Base-by-base conservation (phyloP, 2,797 vertebrate genomes). In the Microcaecilia unicolor region DNA sequence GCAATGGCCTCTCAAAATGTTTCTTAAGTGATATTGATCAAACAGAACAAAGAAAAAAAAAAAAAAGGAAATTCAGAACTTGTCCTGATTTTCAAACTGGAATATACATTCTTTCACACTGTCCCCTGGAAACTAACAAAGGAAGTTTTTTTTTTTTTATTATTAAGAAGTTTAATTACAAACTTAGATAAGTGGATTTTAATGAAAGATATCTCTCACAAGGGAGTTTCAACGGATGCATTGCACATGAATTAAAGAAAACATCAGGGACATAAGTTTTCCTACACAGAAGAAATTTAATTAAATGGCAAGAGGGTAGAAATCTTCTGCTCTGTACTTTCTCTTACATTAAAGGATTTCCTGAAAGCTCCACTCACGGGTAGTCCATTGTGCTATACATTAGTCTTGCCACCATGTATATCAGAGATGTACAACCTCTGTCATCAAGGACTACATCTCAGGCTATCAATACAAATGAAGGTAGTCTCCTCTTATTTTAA, bases 111-210 rank as follows among this genome's bases (percentile, higher is more conserved):
- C 8, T 53, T 37, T 61, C 64, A n/a, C 51, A 51, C n/a, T 32
- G 1, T 28, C 45, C 29, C 28, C 48, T 65, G 61, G 58, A 63
- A 71, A 64, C 10, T 5, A 64, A 67, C 52, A 64, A 58, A 60
- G 56, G 49, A 74, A 63, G 59, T 61, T 76, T 70, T n/a, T n/a
- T n/a, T n/a, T n/a, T n/a, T n/a, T n/a, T n/a, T n/a, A 70, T 65
- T 76, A 68, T 79, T 74, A 64, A 65, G 61, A 78, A 72, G 56
- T 75, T 80, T 78, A 81, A 82, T 76, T 73, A 72, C 61, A 76
- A 76, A 76, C 59, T 64, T 68, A 68, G 51, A 51, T 82, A 80
- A 76, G 66, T 73, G 64, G 67, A 72, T 80, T 83, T 82, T 74
- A 80, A 83, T 76, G 70, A 76, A 85, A 74, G 53, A 74, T 62